A percentile compares a stretch with the other conserved stretches of the same genome.
phyloP scores from a whole-genome alignment of 2,888 invertebrate genomes.

The Deroplatys truncata region DNA sequence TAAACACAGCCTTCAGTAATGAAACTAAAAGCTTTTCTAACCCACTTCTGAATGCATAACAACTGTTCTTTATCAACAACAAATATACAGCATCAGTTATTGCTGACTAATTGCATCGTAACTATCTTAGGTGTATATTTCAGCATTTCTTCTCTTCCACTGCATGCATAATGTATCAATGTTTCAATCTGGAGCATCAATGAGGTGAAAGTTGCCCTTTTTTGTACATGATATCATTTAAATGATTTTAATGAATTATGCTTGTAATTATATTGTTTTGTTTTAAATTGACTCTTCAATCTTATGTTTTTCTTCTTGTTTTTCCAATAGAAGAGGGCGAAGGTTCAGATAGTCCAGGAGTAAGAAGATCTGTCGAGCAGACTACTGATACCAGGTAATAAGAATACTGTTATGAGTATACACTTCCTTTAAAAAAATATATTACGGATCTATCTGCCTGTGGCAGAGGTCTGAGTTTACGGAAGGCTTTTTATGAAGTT shows the following conservation, averaged over 20 bases:
- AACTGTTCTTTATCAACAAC: too few species aligned
- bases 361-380: background rate
- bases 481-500: too few species aligned
- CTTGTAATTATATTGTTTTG: background rate
- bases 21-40: too few species aligned
- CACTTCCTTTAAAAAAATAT: too few species aligned
- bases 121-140: background rate
- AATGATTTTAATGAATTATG: too few species aligned
- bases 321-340: background rate
- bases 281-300: background rate
- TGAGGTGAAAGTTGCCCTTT: background rate
- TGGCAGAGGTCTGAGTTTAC: too few species aligned
- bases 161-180: background rate
- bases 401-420: too few species aligned
- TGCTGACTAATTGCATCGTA: too few species aligned
- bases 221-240: background rate
- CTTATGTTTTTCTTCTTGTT: background rate
- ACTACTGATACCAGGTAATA: background rate
- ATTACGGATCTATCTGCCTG: too few species aligned
- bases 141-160: background rate
- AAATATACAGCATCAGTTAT: too few species aligned
- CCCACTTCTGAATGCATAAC: too few species aligned
- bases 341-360: background rate
- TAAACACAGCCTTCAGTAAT: too few species aligned
- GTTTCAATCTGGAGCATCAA: background rate